These are phyloP conservation scores for Anser cygnoides DNA, from an alignment of 2,113 vertebrate species.

Conservation along the genomic window DNA sequence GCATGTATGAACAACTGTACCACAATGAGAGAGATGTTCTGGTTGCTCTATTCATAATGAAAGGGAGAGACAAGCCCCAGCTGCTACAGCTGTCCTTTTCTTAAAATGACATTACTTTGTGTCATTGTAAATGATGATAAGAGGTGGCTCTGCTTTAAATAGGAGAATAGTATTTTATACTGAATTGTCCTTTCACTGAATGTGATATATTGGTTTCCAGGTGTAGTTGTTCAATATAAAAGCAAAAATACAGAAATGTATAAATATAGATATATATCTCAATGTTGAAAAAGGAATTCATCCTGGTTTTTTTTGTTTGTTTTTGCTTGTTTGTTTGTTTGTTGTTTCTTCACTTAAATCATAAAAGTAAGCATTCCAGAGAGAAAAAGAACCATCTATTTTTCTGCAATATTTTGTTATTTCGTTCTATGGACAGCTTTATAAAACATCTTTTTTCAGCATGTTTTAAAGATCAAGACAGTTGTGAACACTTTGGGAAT, in stretches of 20 bases:
- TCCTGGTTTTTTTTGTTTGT: background rate
- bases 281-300: background rate
- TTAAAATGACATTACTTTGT: background rate
- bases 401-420: background rate
- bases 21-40: background rate
- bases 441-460: background rate
- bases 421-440: background rate
- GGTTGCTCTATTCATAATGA: background rate
- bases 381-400: background rate
- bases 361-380: background rate
- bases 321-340: background rate
- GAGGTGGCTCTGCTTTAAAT: background rate
- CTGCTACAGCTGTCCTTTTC: background rate
- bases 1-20: background rate
- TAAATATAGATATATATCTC: background rate
- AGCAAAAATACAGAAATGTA: background rate
- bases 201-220: background rate
- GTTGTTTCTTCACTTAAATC: background rate
- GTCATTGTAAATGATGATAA: background rate
- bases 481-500: background rate
- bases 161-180: background rate
- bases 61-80: background rate
- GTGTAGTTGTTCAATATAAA: background rate
- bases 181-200: background rate
- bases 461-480: background rate